A percentile compares a stretch with the other conserved stretches of the same genome.
These are phyloP conservation scores for Ovis aries DNA, from an alignment of 2,113 vertebrate species.

Conservation along the genomic window DNA sequence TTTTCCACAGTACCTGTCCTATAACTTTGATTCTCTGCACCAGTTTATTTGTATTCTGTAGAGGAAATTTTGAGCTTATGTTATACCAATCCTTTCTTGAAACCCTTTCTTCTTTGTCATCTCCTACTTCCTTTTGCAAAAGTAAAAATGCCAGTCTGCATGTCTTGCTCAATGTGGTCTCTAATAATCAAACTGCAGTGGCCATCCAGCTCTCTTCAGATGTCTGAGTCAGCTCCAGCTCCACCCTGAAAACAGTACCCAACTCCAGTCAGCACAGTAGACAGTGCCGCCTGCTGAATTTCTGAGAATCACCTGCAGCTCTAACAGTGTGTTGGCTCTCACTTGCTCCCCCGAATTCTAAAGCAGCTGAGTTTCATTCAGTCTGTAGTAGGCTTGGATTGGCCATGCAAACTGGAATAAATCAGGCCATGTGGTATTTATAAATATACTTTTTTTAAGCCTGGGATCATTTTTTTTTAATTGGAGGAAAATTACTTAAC, in stretches of 20 bases:
- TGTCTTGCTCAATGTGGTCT: not conserved
- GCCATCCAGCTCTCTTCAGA: not conserved
- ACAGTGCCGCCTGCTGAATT: conserved; percentile 57
- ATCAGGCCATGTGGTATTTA: not conserved
- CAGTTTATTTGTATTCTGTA: not conserved
- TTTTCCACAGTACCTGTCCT: not conserved
- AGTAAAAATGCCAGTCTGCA: not conserved
- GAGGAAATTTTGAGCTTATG: not conserved
- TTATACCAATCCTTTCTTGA: not conserved
- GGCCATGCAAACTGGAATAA: not conserved
- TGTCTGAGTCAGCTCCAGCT: not conserved
- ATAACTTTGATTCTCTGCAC: not conserved
- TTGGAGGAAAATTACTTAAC: not conserved
- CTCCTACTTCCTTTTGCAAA: not conserved
- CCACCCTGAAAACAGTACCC: not conserved
- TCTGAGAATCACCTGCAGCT: not conserved
- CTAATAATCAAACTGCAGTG: not conserved
- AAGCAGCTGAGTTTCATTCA: not conserved
- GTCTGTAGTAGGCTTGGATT: not conserved
- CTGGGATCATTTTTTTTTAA: not conserved
- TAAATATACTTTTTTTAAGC: not conserved
- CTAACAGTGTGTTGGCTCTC: not conserved
- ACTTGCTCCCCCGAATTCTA: not conserved
- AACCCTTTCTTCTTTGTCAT: not conserved
- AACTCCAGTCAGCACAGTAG: not conserved